A percentile compares a stretch with the other conserved stretches of the same genome.
These are phyloP conservation scores for Ctena decussata DNA, from an alignment of 2,888 invertebrate genomes.

Conservation along the genomic window DNA sequence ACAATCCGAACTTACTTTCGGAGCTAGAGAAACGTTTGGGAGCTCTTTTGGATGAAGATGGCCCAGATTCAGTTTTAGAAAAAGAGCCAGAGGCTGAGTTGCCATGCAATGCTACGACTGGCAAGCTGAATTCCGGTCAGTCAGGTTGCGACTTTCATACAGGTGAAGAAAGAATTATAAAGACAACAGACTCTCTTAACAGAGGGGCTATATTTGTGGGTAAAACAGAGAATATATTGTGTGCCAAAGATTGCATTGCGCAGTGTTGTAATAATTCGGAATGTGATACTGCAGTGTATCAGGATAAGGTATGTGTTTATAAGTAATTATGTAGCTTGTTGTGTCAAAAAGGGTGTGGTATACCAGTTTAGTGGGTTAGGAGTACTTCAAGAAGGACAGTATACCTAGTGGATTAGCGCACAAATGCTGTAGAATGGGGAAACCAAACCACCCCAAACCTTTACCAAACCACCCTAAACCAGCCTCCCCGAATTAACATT, in stretches of 20 bases:
- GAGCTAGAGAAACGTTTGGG: conserved; percentile 70
- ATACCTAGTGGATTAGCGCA: too few relatives aligned
- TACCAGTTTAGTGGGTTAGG: too few relatives aligned
- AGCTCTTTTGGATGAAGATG: conserved; percentile 18
- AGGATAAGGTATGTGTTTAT: conserved; percentile 76
- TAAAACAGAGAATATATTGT: conserved; percentile 53
- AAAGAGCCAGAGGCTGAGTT: neutral
- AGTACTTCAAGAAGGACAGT: too few relatives aligned
- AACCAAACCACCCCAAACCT: too few relatives aligned
- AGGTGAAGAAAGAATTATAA: conserved; percentile 70
- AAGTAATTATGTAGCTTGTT: too few relatives aligned
- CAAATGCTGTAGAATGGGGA: too few relatives aligned
- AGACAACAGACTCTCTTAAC: conserved; percentile 72
- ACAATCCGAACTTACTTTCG: conserved; percentile 62
- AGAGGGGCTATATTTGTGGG: conserved; percentile 73
- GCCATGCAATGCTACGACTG: conserved; percentile 37
- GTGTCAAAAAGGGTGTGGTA: too few relatives aligned
- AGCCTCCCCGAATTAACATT: too few relatives aligned
- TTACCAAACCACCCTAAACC: too few relatives aligned
- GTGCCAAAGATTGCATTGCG: conserved; percentile 69
- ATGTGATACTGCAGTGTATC: conserved; percentile 79
- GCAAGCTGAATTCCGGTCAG: conserved; percentile 33
- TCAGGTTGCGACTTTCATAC: conserved; percentile 45
- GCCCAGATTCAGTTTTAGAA: neutral
- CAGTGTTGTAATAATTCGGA: conserved; percentile 71